Conservation (phyloP, 2,888 invertebrate genomes). For the Priocnemis perturbator region DNA sequence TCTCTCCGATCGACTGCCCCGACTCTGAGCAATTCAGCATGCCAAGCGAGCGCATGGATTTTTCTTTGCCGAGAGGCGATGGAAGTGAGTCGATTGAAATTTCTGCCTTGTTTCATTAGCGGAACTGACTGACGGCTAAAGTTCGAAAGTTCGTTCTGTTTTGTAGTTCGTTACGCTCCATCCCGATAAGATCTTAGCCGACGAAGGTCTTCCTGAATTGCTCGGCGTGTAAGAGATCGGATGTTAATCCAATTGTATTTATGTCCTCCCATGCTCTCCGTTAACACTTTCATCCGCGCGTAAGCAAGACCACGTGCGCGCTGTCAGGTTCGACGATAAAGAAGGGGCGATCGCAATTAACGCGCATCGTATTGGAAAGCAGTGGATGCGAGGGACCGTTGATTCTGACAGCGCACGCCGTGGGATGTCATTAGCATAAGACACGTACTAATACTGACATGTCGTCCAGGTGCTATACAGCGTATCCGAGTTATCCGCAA, state of each 20-base stretch:
- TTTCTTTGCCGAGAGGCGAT: too few species aligned
- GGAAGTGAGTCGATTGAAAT: too few species aligned
- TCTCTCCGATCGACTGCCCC: neutral
- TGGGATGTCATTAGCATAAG: conserved; percentile 19
- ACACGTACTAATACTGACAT: too few species aligned
- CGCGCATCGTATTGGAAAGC: neutral
- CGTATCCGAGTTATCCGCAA: too few species aligned
- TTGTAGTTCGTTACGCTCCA: too few species aligned
- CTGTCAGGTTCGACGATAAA: neutral
- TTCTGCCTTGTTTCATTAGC: too few species aligned
- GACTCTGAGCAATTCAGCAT: neutral
- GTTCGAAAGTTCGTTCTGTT: too few species aligned
- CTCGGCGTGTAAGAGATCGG: neutral
- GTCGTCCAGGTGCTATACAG: too few species aligned
- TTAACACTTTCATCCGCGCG: conserved; percentile 11
- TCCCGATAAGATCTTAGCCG: too few species aligned
- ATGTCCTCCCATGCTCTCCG: neutral
- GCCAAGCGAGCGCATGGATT: neutral
- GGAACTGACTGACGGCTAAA: too few species aligned
- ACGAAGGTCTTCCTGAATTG: too few species aligned
- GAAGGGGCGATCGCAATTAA: neutral
- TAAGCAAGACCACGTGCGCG: neutral
- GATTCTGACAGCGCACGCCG: neutral
- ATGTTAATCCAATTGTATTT: conserved; percentile 21
- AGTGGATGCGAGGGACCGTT: neutral